phyloP scores from a whole-genome alignment of 2,797 vertebrate genomes.

The Selene dorsalis region DNA sequence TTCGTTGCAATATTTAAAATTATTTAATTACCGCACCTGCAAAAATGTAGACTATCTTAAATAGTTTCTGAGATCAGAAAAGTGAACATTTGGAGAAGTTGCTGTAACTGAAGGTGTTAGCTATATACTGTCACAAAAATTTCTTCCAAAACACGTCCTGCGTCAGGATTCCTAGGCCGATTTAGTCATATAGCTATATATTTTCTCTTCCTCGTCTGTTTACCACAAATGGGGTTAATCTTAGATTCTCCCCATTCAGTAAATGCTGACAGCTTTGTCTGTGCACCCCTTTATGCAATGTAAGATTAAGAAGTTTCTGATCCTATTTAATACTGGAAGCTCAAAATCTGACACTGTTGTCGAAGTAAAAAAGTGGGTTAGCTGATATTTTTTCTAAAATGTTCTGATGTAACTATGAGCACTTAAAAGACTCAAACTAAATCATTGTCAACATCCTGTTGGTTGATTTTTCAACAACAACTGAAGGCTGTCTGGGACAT shows the following conservation, averaged over 20 bases:
- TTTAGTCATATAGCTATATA: neutral
- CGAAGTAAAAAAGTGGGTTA: slow-evolving; percentile 35
- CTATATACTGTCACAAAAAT: neutral
- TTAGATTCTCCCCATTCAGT: slow-evolving; percentile 63
- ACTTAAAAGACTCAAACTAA: slow-evolving; percentile 17
- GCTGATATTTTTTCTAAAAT: slow-evolving; percentile 4
- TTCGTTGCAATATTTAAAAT: neutral
- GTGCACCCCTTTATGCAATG: slow-evolving; percentile 23
- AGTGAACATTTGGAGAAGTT: neutral
- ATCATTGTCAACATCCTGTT: slow-evolving; percentile 46
- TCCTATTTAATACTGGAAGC: slow-evolving; percentile 29
- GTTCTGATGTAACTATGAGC: slow-evolving; percentile 35
- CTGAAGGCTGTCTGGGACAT: slow-evolving; percentile 46
- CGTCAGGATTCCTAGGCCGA: slow-evolving; percentile 9
- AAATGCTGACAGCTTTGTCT: slow-evolving; percentile 54
- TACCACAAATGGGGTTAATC: slow-evolving; percentile 70
- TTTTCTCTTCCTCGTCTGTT: slow-evolving; percentile 27
- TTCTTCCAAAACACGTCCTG: neutral
- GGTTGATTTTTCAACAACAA: slow-evolving; percentile 31
- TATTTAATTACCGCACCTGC: neutral
- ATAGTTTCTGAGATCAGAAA: neutral
- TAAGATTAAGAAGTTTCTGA: slow-evolving; percentile 48
- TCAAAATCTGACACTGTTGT: slow-evolving; percentile 30
- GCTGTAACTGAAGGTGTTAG: neutral
- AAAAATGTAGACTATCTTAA: neutral